A percentile compares a stretch with the other conserved stretches of the same genome.
Evolutionary conservation across 2,888 invertebrate genomes (phyloP).

Genomic region (Oligia latruncula): DNA sequence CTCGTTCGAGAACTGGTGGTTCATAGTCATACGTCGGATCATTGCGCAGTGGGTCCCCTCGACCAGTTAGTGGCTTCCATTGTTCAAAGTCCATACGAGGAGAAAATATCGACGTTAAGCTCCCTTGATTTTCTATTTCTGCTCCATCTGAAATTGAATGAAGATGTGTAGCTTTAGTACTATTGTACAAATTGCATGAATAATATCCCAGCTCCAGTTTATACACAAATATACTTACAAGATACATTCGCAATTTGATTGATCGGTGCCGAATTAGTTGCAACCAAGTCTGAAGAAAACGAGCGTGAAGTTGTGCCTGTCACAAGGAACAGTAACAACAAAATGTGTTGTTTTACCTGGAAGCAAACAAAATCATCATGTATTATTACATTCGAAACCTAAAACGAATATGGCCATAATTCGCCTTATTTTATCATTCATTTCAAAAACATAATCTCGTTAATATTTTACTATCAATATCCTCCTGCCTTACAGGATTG

Average conservation of each 20-base stretch:
- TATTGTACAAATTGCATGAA: not conserved
- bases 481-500: not conserved
- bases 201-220: not conserved
- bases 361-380: slow-evolving; percentile 28
- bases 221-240: slow-evolving; percentile 64
- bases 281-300: slow-evolving; percentile 51
- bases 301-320: slow-evolving; percentile 49
- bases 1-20: slow-evolving; percentile 94
- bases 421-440: not conserved
- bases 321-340: slow-evolving; percentile 57
- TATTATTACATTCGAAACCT: not conserved
- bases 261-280: slow-evolving; percentile 43
- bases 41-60: slow-evolving; percentile 95
- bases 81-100: slow-evolving; percentile 95
- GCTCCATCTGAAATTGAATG: slow-evolving; percentile 76
- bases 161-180: not conserved
- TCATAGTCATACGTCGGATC: slow-evolving; percentile 96
- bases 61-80: slow-evolving; percentile 94
- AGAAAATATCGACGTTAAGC: slow-evolving; percentile 89
- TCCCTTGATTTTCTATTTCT: slow-evolving; percentile 72
- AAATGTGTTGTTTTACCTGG: slow-evolving; percentile 38
- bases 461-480: not conserved
- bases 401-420: not conserved
- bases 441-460: slow-evolving; percentile 4
- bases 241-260: slow-evolving; percentile 68